Evolutionary conservation across 23 tunicate species (phyloP), one percentile per base, ranked within the genome.

Genomic region (Halocynthia roretzi): DNA sequence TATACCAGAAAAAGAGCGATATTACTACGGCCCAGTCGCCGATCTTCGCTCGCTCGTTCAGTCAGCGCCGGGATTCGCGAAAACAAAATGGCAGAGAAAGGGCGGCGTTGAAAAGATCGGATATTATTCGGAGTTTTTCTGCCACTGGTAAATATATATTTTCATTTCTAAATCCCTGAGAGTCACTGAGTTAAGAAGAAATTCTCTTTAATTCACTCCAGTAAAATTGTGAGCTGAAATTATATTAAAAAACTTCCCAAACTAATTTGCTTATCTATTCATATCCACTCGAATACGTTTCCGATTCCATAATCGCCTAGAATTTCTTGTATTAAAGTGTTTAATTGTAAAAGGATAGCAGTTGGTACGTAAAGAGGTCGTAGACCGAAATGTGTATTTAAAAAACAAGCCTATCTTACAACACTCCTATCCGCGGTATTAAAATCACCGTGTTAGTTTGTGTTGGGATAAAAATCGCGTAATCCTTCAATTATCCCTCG

Each of bases 111-210:
- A 83, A 67, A 75, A 72, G 72, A 67, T 88, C 95, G 12, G 87
- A 88, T 58, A 63, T 78, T 22, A 84, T 88, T 44, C 71, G 95
- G 56, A 77, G 95, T 65, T 83, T 88, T 52, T 61, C 67, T 20
- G 76, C 75, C 17, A 70, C 83, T 60, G 95, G 95, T 88, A 67
- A 79, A 87, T 71, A 7, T 68, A 12, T 51, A 68, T 50, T 56
- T 72, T 50, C 11, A 44, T 52, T 21, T 15, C 53, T 9, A 68
- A 21, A 21, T 68, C 12, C 31, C 2, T 4, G 44, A 31, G 44
- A 31, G 4, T 31, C 4, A 31, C 44, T 31, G 44, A 31, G 44
- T 31, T 31, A 31, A 31, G 4, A 31, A 31, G 1, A 4, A 31
- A 31, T 31, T 31, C 44, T 31, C 44, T 31, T 31, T 31, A 31